Evolutionary conservation across 1,140 invertebrate species (phyloP), one percentile per base, ranked within the genome.

Genomic region (Parapsyche elsis): DNA sequence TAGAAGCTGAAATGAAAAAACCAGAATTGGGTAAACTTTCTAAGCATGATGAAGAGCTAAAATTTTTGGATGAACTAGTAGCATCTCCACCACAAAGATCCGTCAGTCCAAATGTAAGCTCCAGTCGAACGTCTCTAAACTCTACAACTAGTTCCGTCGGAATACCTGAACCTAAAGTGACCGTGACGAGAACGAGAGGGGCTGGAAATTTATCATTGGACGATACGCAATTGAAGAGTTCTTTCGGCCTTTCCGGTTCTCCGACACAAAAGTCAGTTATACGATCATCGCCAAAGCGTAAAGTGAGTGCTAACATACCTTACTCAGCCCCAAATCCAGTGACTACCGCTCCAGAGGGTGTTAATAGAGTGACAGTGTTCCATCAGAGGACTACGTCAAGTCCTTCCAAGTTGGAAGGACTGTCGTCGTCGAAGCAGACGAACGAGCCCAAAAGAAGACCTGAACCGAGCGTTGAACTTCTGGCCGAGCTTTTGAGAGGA

Each of bases 321-420:
- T 84, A 85, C 78, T 85, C 84, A 76, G 82, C 84, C 80, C 84
- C 83, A 57, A 79, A 82, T 57, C 84, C 82, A 53, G 75, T 84
- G 81, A 84, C 83, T 71, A 75, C 83, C 82, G 61, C 84, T 46
- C 30, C 81, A 49, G 80, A 84, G 44, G 73, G 74, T 76, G 77
- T 81, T 79, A 79, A 44, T 49, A 67, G 76, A 81, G 76, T 78
- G 30, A 79, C 80, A 61, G 80, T 79, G 80, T 81, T 83, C 67
- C 94, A 95, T 86, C 93, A 94, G 78, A 86, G 94, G 84, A 94
- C 94, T 0, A 94, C 93, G 1, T 95, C 94, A 1, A 94, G 94
- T 84, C 94, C 94, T 5, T 94, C 93, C 0, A 94, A 95, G 87
- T 88, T 95, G 76, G 92, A 92, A 84, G 91, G 92, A 30, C 77